Base-by-base conservation (phyloP, 1,140 invertebrate genomes). In the Gonatopus flavifemur region DNA sequence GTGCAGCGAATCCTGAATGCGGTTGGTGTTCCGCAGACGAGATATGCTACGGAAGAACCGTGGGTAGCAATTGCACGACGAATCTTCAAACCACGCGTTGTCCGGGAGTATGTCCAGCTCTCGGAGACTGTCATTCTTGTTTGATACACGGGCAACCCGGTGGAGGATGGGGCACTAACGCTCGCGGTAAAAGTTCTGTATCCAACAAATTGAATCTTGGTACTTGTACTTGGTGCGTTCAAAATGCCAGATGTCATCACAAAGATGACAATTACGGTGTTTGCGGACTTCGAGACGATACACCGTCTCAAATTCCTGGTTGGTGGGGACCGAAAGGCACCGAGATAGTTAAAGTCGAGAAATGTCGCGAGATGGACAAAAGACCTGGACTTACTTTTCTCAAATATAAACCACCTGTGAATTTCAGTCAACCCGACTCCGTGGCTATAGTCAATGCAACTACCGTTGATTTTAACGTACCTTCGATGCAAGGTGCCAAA, bases 151-250 rank as follows among this genome's bases (percentile, higher is more conserved):
- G 84, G 8, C 76, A 69, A 19, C 24, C 74, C 77, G 48, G 81
- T 72, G 71, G 73, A 36, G 72, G 73, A 38, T 77, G 76, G 76
- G 75, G 75, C 33, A 77, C 70, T 9, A 79, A 69, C 50, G 59
- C 67, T 10, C 66, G 67, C 3, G 73, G 75, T 5, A 72, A 64
- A 33, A 71, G 64, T 16, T 90, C 88, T 0, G 86, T 90, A 16
- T 88, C 88, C 19, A 86, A 86, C 54, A 89, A 90, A 62, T 70
- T 91, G 25, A 86, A 80, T 45, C 73, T 90, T 2, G 86, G 87
- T 30, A 86, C 90, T 41, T 96, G 93, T 72, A 90, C 86, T 16
- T 96, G 93, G 93, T 95, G 93, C 71, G 92, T 95, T 1, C 91
- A 95, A 69, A 93, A 93, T 66, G 90, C 90, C 0, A 80, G 86